phyloP scores from a whole-genome alignment of 2,888 invertebrate species.

The Polymixis lichenea region DNA sequence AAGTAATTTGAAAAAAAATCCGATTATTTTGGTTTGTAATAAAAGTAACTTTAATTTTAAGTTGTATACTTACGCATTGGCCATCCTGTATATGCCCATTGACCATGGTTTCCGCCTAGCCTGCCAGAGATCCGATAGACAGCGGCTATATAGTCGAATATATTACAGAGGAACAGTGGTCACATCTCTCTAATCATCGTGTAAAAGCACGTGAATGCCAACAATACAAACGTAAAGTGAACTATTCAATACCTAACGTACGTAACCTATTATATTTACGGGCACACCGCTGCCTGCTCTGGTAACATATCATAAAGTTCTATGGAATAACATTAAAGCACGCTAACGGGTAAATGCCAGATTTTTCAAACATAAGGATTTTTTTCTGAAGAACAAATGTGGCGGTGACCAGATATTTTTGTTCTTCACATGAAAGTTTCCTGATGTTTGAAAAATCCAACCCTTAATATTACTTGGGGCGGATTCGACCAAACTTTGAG shows the following conservation, averaged over 20 bases:
- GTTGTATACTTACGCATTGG: not conserved
- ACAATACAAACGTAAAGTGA: conserved; percentile 51
- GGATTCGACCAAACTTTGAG: not conserved
- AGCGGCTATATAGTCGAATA: conserved; percentile 55
- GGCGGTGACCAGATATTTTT: not conserved
- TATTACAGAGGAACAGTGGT: conserved; percentile 58
- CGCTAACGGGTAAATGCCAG: conserved; percentile 24
- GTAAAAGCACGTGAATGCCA: conserved; percentile 70
- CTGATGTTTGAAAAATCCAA: conserved; percentile 15
- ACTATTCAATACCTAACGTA: conserved; percentile 52
- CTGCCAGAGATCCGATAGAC: not conserved
- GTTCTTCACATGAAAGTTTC: conserved; percentile 4
- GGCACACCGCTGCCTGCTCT: conserved; percentile 24
- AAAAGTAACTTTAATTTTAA: not conserved
- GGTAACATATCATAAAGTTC: conserved; percentile 40
- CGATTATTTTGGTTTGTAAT: not conserved
- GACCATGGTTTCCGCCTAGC: not conserved
- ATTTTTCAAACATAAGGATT: not conserved
- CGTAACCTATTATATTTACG: conserved; percentile 15
- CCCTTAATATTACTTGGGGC: conserved; percentile 3
- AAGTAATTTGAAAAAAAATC: not conserved
- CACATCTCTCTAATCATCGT: conserved; percentile 53
- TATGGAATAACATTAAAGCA: conserved; percentile 49
- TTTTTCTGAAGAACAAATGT: conserved; percentile 3
- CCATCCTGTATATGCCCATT: not conserved